Conservation (phyloP, 2,113 vertebrate species). For the Zosterops lateralis region DNA sequence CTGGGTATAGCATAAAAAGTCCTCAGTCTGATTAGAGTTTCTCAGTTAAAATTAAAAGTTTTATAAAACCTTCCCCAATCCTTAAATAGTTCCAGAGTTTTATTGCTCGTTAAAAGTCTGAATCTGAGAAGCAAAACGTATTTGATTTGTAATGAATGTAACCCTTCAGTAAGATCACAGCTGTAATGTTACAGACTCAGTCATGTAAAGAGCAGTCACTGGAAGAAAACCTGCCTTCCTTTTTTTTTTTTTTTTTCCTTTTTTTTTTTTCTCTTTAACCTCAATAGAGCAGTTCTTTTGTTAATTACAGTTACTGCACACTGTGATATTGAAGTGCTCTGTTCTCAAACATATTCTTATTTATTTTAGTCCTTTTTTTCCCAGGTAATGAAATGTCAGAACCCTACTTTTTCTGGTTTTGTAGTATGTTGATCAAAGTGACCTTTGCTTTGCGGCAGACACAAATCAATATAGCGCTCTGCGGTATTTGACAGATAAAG, state of each 20-base stretch:
- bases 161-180: constrained; percentile 64
- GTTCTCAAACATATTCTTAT: constrained; percentile 84
- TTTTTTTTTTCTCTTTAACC: constrained; percentile 66
- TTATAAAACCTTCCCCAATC: not conserved
- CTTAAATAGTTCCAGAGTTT: not conserved
- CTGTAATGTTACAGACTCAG: constrained; percentile 72
- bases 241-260: constrained; percentile 66
- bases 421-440: constrained; percentile 88
- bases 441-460: constrained; percentile 82
- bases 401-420: constrained; percentile 76
- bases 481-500: constrained; percentile 82
- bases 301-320: constrained; percentile 88
- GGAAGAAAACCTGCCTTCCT: constrained; percentile 57
- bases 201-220: constrained; percentile 71
- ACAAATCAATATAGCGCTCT: constrained; percentile 87
- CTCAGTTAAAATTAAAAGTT: not conserved
- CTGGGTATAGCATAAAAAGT: not conserved
- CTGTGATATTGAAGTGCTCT: constrained; percentile 76
- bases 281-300: constrained; percentile 76
- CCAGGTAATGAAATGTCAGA: constrained; percentile 89
- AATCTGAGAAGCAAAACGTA: constrained; percentile 4
- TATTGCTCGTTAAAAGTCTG: constrained; percentile 21
- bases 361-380: constrained; percentile 81
- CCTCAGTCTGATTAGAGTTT: not conserved
- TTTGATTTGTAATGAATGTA: constrained; percentile 52